phyloP scores from a whole-genome alignment of 2,888 invertebrate genomes.

The Ptycholaimellus sp. region DNA sequence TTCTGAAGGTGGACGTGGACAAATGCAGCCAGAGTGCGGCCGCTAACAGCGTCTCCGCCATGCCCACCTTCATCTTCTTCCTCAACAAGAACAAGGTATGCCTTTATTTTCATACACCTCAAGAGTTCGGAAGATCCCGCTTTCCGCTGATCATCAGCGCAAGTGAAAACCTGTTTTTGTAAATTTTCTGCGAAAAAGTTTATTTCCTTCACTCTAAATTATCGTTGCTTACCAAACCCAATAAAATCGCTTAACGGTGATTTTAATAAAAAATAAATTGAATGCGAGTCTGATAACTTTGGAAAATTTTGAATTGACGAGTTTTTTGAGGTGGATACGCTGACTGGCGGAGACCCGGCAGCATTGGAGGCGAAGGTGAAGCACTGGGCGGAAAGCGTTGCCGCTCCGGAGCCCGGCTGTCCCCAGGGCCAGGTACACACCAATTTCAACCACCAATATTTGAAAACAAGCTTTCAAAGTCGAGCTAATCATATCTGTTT shows the following conservation, averaged over 20 bases:
- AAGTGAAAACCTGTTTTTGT: too few relatives aligned
- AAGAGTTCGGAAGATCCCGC: too few relatives aligned
- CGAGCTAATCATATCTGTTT: not conserved
- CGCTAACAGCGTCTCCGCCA: slow-evolving; percentile 64
- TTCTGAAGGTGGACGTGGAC: slow-evolving; percentile 63
- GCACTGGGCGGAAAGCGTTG: slow-evolving; percentile 30
- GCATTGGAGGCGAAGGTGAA: slow-evolving; percentile 64
- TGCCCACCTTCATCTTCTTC: slow-evolving; percentile 94
- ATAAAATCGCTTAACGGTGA: too few relatives aligned
- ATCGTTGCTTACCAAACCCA: too few relatives aligned
- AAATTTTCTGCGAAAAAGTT: slow-evolving; percentile 4
- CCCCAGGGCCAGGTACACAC: slow-evolving; percentile 1
- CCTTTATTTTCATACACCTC: too few relatives aligned
- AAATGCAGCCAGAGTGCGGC: slow-evolving; percentile 32
- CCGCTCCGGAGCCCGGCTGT: not conserved
- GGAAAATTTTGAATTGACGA: slow-evolving; percentile 31
- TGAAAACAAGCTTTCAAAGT: not conserved
- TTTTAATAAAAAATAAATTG: too few relatives aligned
- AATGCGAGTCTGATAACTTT: too few relatives aligned
- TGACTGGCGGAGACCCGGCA: slow-evolving; percentile 62
- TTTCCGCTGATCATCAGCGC: too few relatives aligned
- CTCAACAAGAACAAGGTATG: slow-evolving; percentile 34
- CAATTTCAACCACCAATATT: slow-evolving; percentile 3
- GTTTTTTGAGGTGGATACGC: slow-evolving; percentile 42
- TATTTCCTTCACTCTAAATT: slow-evolving; percentile 2